Evolutionary conservation across 1,140 invertebrate genomes (phyloP).

Genomic region (Plectrocnemia conspersa): DNA sequence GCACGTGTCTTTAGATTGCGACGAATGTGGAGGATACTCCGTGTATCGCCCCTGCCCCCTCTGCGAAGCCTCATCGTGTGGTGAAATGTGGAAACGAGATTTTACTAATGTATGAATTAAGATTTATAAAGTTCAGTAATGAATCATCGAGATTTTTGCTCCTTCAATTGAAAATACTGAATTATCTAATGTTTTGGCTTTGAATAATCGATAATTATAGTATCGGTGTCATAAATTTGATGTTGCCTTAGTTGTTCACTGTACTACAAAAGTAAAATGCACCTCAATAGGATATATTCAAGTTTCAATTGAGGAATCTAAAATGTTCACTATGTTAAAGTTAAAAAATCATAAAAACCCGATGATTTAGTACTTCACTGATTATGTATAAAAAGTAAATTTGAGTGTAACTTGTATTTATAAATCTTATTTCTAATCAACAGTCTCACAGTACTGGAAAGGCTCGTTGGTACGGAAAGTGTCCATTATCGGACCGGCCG

Average conservation of each 20-base stretch:
- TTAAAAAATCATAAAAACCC: too few relatives aligned
- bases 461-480: slow-evolving; percentile 69
- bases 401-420: not conserved
- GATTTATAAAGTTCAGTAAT: not conserved
- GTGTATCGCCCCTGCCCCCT: slow-evolving; percentile 69
- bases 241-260: too few relatives aligned
- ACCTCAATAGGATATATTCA: too few relatives aligned
- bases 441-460: slow-evolving; percentile 71
- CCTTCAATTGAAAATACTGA: not conserved
- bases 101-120: slow-evolving; percentile 62
- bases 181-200: too few relatives aligned
- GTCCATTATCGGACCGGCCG: slow-evolving; percentile 37
- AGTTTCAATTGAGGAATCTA: too few relatives aligned
- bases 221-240: too few relatives aligned
- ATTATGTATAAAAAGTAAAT: not conserved
- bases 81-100: slow-evolving; percentile 70
- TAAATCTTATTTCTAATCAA: slow-evolving; percentile 39
- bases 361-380: too few relatives aligned
- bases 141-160: slow-evolving; percentile 14
- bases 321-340: too few relatives aligned
- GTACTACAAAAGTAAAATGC: too few relatives aligned
- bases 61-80: slow-evolving; percentile 68
- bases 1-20: slow-evolving; percentile 74
- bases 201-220: too few relatives aligned
- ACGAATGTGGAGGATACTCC: slow-evolving; percentile 78